These are phyloP conservation scores for Platycheirus rosarum DNA, from an alignment of 2,888 invertebrate genomes.

Conservation along the genomic window DNA sequence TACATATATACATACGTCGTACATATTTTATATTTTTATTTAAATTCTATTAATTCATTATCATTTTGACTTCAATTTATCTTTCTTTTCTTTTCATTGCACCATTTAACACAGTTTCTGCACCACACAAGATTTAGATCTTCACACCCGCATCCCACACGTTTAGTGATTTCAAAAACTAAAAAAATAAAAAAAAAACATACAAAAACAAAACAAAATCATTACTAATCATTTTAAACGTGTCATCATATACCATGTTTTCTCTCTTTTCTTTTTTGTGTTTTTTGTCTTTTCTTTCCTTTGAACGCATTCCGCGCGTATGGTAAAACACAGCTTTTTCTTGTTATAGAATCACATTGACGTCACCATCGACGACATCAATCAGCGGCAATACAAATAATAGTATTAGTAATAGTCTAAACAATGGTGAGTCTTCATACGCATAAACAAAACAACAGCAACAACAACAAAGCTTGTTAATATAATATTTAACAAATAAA, in stretches of 20 bases:
- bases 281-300: conserved; percentile 53
- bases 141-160: conserved; percentile 37
- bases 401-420: conserved; percentile 75
- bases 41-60: too few relatives aligned
- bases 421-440: conserved; percentile 78
- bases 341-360: conserved; percentile 82
- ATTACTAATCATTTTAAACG: conserved; percentile 48
- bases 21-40: too few relatives aligned
- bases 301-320: conserved; percentile 77
- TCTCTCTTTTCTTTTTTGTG: conserved; percentile 62
- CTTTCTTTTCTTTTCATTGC: conserved; percentile 19
- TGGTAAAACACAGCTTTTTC: conserved; percentile 81
- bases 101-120: conserved; percentile 38
- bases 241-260: conserved; percentile 58
- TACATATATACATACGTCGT: too few relatives aligned
- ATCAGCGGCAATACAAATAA: conserved; percentile 76
- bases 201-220: conserved; percentile 31
- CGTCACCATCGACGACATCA: conserved; percentile 82
- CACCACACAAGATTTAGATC: conserved; percentile 48
- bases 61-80: not conserved
- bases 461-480: conserved; percentile 34
- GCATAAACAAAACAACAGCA: conserved; percentile 75
- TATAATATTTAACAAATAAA: not conserved
- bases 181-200: not conserved
- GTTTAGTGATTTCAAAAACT: conserved; percentile 26